Evolutionary conservation across 2,888 invertebrate species (phyloP), one percentile per base, ranked within the genome.

Genomic region (Parnassius orleans): DNA sequence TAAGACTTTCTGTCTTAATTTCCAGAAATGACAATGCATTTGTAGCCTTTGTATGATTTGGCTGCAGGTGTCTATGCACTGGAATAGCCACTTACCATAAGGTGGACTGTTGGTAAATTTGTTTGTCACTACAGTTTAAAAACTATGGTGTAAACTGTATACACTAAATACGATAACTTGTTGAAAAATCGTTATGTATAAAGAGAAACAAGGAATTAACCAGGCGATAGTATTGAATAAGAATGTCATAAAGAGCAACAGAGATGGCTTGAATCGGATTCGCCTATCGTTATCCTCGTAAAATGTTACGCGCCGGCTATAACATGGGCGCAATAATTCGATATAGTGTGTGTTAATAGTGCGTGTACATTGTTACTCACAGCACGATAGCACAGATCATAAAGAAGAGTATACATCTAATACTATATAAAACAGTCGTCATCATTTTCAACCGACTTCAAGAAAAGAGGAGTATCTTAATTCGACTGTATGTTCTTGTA

Each of bases 281-380:
- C 79, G 73, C 69, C 77, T 76, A 81, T 84, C 76, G 72, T 75
- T 63, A 70, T 63, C 66, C 71, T 78, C 78, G 76, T 87, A 84
- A 87, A 87, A 85, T 71, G 81, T 83, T 79, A 83, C 79, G 80
- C 79, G 75, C 69, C 61, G 70, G 67, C 74, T 70, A 79, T 78
- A 78, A 85, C 82, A 78, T 74, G 79, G 70, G 73, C 72, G 73
- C 66, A 69, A 83, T 82, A 78, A 84, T 78, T 75, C 77, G 79
- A 84, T 83, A 83, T 70, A 75, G 78, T 81, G 78, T 81, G 78
- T 76, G 74, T 68, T 78, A 72, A 71, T 70, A 66, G 65, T 51
- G 61, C 61, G 74, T 70, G 62, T 68, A 55, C 78, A 62, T 70
- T 79, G 72, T 66, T 43, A 0, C 3, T 5, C 3, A 67, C 75